Base-by-base conservation (phyloP, 1,140 invertebrate genomes). In the Campoletis sonorensis region DNA sequence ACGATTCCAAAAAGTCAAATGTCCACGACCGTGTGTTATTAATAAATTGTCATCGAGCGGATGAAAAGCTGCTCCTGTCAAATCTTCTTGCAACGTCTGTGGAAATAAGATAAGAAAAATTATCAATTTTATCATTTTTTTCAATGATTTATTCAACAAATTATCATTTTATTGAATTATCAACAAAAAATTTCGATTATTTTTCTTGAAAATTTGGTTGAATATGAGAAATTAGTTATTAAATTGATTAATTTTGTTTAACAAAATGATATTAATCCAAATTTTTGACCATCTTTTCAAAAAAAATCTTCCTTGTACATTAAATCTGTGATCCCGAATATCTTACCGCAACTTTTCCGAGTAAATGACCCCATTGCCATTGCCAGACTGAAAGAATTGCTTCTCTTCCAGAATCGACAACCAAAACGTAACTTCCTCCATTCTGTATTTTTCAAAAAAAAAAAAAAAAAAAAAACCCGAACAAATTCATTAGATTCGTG, bases 1-100 rank as follows among this genome's bases (percentile, higher is more conserved):
- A 80, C 96, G 92, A 84, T 97, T 97, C 98, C 98, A 99, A 90
- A 98, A 98, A 0, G 97, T 96, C 58, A 99, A 92, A 91, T 98
- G 97, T 7, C 97, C 96, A 87, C 97, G 97, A 11, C 98, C 98
- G 87, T 98, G 97, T 0, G 97, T 98, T 71, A 99, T 97, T 73
- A 99, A 94, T 16, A 97, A 93, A 92, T 98, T 98, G 89, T 98
- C 97, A 86, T 99, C 98, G 10, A 97, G 92, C 0, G 98, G 98
- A 92, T 99, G 97, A 90, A 98, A 99, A 4, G 97, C 96, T 0
- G 96, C 97, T 0, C 97, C 97, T 0, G 96, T 96, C 23, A 99
- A 90, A 85, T 98, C 96, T 89, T 98, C 97, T 93, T 97, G 96
- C 75, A 97, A 92, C 0, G 96, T 97, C 96, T 97, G 87, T 54